These are phyloP conservation scores for Hydropsyche tenuis DNA, from an alignment of 1,140 invertebrate species.

Conservation along the genomic window DNA sequence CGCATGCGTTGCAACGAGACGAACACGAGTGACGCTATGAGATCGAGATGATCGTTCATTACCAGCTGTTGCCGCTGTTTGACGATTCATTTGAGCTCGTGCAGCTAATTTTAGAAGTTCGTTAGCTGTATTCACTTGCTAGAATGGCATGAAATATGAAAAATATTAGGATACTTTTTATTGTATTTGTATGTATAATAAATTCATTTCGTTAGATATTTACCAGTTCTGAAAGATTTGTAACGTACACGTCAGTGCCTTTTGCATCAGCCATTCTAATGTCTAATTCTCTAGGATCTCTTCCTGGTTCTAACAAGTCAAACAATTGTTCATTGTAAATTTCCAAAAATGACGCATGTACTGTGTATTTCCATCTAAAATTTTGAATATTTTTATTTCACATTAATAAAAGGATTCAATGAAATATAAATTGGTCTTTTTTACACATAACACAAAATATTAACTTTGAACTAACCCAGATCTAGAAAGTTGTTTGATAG, in stretches of 20 bases:
- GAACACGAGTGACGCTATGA: slow-evolving; percentile 73
- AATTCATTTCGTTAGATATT: background rate
- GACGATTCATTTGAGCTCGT: slow-evolving; percentile 66
- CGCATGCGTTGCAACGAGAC: slow-evolving; percentile 61
- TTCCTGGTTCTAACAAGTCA: slow-evolving; percentile 67
- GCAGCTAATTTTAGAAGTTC: slow-evolving; percentile 65
- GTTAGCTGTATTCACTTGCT: slow-evolving; percentile 63
- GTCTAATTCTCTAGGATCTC: slow-evolving; percentile 57
- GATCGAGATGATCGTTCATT: slow-evolving; percentile 80
- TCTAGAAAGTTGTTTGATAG: slow-evolving; percentile 61
- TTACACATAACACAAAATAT: no score
- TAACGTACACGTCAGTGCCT: slow-evolving; percentile 69
- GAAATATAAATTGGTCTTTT: no score
- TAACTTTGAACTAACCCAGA: slow-evolving; percentile 39
- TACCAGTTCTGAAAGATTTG: slow-evolving; percentile 66
- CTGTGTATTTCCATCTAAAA: slow-evolving; percentile 73
- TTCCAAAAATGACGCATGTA: slow-evolving; percentile 80
- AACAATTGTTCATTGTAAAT: slow-evolving; percentile 83
- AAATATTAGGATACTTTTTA: background rate
- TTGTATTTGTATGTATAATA: no score
- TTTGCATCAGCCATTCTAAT: slow-evolving; percentile 68
- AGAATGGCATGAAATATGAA: background rate
- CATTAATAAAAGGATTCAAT: no score
- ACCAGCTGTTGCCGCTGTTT: slow-evolving; percentile 68
- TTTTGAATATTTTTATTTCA: slow-evolving; percentile 53